Evolutionary conservation across 2,888 invertebrate genomes (phyloP).

Genomic region (Melanophora roralis): DNA sequence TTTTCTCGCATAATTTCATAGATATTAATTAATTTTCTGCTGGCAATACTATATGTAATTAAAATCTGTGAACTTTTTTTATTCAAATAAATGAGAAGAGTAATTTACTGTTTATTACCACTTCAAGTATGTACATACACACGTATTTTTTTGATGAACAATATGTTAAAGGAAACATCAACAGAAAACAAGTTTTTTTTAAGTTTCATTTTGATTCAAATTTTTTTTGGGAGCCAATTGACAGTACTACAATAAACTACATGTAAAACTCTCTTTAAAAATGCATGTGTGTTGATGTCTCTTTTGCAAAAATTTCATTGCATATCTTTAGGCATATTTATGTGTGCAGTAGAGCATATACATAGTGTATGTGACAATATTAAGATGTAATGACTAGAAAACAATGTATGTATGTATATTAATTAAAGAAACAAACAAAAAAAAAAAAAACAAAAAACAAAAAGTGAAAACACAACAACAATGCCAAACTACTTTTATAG

Average conservation of each 20-base stretch:
- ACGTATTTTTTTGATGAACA: background rate
- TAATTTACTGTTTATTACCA: slow-evolving; percentile 21
- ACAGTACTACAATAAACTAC: slow-evolving; percentile 17
- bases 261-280: slow-evolving; percentile 5
- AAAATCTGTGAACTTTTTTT: too few relatives aligned
- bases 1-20: too few relatives aligned
- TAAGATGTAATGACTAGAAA: slow-evolving; percentile 2
- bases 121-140: background rate
- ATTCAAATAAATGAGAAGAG: slow-evolving; percentile 19
- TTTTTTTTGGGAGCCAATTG: slow-evolving; percentile 2
- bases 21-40: too few relatives aligned
- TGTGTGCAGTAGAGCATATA: background rate
- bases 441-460: too few relatives aligned
- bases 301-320: background rate
- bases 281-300: background rate
- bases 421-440: slow-evolving; percentile 55
- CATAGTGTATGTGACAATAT: background rate
- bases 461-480: too few relatives aligned
- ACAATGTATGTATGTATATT: slow-evolving; percentile 17
- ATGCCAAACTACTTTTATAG: too few relatives aligned
- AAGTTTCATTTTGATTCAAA: background rate
- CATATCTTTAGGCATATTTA: slow-evolving; percentile 36
- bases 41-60: too few relatives aligned
- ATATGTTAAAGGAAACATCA: slow-evolving; percentile 9
- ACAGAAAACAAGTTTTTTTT: slow-evolving; percentile 5